A percentile compares a stretch with the other conserved stretches of the same genome.
These are phyloP conservation scores for Python bivittatus DNA, from an alignment of 2,113 vertebrate species.

Conservation along the genomic window DNA sequence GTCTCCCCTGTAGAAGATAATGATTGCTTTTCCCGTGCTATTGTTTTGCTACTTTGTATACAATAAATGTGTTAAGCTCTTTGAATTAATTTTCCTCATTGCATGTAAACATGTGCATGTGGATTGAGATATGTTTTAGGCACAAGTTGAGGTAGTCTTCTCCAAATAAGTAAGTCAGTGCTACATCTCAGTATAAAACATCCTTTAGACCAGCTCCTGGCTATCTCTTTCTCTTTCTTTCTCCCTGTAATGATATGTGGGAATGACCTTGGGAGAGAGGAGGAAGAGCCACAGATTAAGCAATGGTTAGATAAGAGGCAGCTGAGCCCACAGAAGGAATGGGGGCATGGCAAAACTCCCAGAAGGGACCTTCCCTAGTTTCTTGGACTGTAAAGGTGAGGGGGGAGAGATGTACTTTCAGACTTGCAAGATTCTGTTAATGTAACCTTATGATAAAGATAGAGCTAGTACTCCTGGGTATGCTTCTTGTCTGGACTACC, in stretches of 20 bases:
- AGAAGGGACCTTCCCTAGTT: neutral
- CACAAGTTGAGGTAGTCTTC: neutral
- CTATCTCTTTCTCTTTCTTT: neutral
- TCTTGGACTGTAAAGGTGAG: neutral
- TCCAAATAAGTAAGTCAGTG: neutral
- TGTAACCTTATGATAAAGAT: neutral
- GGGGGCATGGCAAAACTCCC: neutral
- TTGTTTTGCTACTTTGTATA: neutral
- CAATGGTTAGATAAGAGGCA: neutral
- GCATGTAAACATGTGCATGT: neutral
- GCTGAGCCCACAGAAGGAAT: neutral
- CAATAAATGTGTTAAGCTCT: neutral
- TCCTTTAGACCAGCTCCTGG: neutral
- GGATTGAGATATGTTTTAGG: neutral
- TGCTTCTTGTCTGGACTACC: neutral
- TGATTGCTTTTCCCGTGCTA: neutral
- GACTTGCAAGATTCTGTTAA: neutral
- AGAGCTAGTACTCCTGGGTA: neutral
- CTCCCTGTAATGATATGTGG: neutral
- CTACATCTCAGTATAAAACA: neutral
- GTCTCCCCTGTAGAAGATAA: neutral
- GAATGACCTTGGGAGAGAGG: neutral
- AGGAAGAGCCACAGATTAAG: neutral
- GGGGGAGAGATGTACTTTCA: neutral
- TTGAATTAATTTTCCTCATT: neutral